phyloP scores from a whole-genome alignment of 2,797 vertebrate species.

The Lacerta agilis region DNA sequence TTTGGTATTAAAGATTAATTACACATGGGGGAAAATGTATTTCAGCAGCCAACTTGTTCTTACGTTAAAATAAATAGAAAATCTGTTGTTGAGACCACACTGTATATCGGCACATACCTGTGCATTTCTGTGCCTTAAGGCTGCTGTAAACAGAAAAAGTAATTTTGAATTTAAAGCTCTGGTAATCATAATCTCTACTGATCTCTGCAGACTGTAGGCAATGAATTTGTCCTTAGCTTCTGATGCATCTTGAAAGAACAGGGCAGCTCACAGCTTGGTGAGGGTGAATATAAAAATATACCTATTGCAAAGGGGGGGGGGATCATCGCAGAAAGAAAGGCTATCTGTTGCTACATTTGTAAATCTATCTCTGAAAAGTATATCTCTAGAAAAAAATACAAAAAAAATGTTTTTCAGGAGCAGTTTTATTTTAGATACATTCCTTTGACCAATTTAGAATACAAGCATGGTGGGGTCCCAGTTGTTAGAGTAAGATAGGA shows the following conservation, averaged over 20 bases:
- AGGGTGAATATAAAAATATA: neutral
- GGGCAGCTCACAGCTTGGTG: neutral
- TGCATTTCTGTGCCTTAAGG: neutral
- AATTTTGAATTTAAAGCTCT: neutral
- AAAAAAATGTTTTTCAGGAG: neutral
- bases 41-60: neutral
- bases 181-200: neutral
- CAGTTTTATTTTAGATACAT: neutral
- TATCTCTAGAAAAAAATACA: neutral
- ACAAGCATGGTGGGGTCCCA: neutral
- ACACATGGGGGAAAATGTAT: neutral
- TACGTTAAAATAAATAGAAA: neutral
- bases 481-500: neutral
- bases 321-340: neutral
- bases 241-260: neutral
- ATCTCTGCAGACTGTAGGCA: neutral
- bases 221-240: neutral
- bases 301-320: neutral
- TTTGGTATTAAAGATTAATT: neutral
- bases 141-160: neutral
- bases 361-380: neutral
- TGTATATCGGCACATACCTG: neutral
- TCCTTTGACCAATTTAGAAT: neutral
- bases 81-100: neutral
- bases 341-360: neutral